Percentiles rank a stretch among this genome's conserved stretches.
Conservation (phyloP, 2,888 invertebrate genomes). For the Graphium colonna region DNA sequence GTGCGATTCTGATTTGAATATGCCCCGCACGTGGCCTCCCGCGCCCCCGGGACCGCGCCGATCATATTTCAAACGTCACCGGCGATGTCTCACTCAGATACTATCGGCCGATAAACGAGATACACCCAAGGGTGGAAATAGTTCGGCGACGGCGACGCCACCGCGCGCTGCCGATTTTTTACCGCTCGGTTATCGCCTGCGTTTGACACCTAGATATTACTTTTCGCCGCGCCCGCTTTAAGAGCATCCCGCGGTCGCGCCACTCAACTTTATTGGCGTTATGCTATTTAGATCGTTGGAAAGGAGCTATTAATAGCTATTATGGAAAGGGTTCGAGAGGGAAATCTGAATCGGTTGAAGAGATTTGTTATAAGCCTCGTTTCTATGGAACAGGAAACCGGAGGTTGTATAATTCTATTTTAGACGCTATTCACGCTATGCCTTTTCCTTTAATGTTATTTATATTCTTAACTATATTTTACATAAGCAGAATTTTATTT, state of each 20-base stretch:
- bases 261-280: slow-evolving; percentile 64
- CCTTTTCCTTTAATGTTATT: no score
- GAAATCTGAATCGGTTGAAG: slow-evolving; percentile 27
- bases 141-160: slow-evolving; percentile 42
- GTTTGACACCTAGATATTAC: slow-evolving; percentile 79
- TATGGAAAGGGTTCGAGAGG: slow-evolving; percentile 38
- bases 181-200: slow-evolving; percentile 76
- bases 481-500: no score
- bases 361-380: slow-evolving; percentile 3
- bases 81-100: slow-evolving; percentile 80
- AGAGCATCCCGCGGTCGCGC: slow-evolving; percentile 56
- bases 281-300: slow-evolving; percentile 42
- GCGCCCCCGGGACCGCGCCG: slow-evolving; percentile 66
- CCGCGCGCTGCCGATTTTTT: slow-evolving; percentile 67
- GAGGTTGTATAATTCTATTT: background rate
- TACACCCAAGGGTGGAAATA: slow-evolving; percentile 74
- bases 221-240: slow-evolving; percentile 46
- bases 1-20: slow-evolving; percentile 79
- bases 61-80: slow-evolving; percentile 80
- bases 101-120: slow-evolving; percentile 75
- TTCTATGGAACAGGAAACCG: background rate
- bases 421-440: no score
- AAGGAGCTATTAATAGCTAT: slow-evolving; percentile 37
- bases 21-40: slow-evolving; percentile 74
- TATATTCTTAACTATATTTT: no score